Evolutionary conservation across 2,797 vertebrate genomes (phyloP).

Genomic region (Ciconia nigra): DNA sequence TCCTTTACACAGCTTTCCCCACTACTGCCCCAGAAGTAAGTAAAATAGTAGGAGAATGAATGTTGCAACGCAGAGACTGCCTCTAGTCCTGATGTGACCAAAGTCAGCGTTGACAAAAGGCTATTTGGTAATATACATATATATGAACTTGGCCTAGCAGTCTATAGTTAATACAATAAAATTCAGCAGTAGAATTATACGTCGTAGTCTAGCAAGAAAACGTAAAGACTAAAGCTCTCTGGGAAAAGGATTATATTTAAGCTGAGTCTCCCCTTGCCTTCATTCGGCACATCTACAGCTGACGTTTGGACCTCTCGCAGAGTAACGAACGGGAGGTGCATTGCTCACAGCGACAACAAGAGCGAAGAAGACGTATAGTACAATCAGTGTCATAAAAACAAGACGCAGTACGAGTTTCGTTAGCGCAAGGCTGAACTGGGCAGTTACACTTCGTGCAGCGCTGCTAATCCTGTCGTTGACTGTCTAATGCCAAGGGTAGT

Average conservation of each 20-base stretch:
- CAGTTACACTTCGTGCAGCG: no score
- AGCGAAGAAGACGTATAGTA: accelerated
- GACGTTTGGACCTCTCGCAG: background rate
- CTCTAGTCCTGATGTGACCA: background rate
- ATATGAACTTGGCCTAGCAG: no score
- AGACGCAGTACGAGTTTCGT: no score
- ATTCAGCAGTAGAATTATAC: no score
- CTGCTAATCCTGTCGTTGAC: background rate
- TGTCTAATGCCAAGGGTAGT: background rate
- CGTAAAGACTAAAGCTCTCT: background rate
- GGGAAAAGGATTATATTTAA: background rate
- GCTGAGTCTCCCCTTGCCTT: background rate
- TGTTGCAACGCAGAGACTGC: background rate
- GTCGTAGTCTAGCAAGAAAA: background rate
- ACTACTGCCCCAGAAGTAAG: background rate
- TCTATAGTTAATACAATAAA: background rate
- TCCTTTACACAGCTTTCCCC: background rate
- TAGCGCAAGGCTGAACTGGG: accelerated
- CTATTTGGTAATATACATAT: accelerated
- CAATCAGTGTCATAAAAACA: background rate
- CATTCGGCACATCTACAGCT: background rate
- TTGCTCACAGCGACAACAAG: background rate
- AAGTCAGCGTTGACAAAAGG: background rate
- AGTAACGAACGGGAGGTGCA: accelerated
- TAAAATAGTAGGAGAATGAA: background rate